Percentiles rank a stretch among this genome's conserved stretches.
Conservation (phyloP, 2,797 vertebrate genomes). For the Petrocephalus sullivani region DNA sequence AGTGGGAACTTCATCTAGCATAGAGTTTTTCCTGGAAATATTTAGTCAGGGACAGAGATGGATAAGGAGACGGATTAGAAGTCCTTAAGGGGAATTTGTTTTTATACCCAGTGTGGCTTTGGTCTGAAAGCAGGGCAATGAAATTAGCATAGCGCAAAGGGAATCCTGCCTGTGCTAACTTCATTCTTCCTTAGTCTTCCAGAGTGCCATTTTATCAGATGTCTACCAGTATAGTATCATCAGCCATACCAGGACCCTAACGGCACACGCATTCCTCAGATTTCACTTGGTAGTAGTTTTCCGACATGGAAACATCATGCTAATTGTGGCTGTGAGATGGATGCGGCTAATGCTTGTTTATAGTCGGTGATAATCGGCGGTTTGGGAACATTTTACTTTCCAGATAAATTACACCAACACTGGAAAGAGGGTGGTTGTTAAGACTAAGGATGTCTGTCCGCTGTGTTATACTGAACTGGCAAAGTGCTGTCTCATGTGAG, state of each 20-base stretch:
- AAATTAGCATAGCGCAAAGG: slow-evolving; percentile 21
- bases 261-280: no score
- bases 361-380: no score
- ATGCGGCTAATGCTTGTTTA: background rate
- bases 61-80: background rate
- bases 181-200: slow-evolving; percentile 18
- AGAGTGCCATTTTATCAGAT: slow-evolving; percentile 35
- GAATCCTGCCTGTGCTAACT: slow-evolving; percentile 26
- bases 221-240: slow-evolving; percentile 31
- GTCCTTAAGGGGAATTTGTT: slow-evolving; percentile 5
- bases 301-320: background rate
- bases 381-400: no score
- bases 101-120: background rate
- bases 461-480: background rate
- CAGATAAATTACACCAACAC: background rate
- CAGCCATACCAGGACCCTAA: background rate
- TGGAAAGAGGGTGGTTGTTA: background rate
- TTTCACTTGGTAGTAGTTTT: background rate
- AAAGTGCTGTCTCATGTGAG: background rate
- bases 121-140: slow-evolving; percentile 2
- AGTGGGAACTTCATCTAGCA: background rate
- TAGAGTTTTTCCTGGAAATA: background rate
- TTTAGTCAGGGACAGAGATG: background rate
- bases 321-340: background rate
- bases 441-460: background rate